A percentile compares a stretch with the other conserved stretches of the same genome.
Evolutionary conservation across 1,140 invertebrate species (phyloP).

Genomic region (Meloidogyne floridensis): DNA sequence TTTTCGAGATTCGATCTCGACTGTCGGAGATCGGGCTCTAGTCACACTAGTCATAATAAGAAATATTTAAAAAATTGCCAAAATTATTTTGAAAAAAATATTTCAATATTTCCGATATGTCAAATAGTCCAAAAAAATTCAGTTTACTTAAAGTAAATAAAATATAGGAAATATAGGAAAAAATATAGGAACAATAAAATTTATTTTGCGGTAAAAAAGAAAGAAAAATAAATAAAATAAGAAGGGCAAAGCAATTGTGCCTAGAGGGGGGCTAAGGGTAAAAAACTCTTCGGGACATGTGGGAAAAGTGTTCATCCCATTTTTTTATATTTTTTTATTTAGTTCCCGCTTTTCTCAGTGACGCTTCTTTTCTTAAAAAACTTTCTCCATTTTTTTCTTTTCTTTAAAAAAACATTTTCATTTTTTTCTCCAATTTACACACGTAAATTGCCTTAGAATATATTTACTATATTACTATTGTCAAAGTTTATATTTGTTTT

Average conservation of each 20-base stretch:
- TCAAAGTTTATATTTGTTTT: slow-evolving; percentile 5
- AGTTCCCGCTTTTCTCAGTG: background rate
- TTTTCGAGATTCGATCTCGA: too few relatives aligned
- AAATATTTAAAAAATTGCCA: too few relatives aligned
- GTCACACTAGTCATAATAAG: too few relatives aligned
- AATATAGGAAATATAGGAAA: background rate
- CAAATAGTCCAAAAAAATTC: too few relatives aligned
- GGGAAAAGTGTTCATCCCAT: background rate
- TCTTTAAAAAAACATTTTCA: background rate
- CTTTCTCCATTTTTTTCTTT: background rate
- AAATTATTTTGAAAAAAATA: too few relatives aligned
- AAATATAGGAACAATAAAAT: background rate
- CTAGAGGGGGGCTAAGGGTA: background rate
- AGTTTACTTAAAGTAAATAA: too few relatives aligned
- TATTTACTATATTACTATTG: background rate
- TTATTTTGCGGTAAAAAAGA: background rate
- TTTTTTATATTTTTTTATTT: background rate
- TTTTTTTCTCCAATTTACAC: background rate
- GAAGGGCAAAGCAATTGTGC: background rate
- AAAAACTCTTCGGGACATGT: background rate
- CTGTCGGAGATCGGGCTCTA: too few relatives aligned
- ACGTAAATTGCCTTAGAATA: background rate
- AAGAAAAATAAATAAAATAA: background rate
- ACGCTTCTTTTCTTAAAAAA: background rate
- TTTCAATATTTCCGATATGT: too few relatives aligned